These are phyloP conservation scores for Heterodera filipjevi DNA, from an alignment of 2,888 invertebrate species.

Conservation along the genomic window DNA sequence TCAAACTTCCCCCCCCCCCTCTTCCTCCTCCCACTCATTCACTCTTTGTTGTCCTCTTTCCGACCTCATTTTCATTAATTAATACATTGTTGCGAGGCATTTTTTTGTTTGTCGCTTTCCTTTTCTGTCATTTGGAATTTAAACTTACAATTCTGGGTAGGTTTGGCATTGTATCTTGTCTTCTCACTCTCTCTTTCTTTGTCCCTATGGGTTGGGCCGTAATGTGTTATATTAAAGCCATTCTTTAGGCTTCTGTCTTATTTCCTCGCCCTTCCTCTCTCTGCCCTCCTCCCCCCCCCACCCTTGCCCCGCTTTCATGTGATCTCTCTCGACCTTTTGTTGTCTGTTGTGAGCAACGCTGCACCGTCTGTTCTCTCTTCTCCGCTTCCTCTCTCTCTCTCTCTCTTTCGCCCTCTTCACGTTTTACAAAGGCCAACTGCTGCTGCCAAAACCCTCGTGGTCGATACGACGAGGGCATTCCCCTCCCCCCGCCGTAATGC, in stretches of 20 bases:
- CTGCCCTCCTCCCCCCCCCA: not conserved
- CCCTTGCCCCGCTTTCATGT: not conserved
- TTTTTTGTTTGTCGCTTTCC: no score
- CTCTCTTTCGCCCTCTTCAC: not conserved
- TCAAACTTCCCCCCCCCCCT: not conserved
- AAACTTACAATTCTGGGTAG: no score
- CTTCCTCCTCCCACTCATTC: not conserved
- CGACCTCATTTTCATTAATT: conserved; percentile 7
- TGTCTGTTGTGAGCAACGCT: not conserved
- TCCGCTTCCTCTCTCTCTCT: not conserved
- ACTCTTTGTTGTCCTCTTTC: not conserved
- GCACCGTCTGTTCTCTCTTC: not conserved
- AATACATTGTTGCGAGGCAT: not conserved
- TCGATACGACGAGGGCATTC: conserved; percentile 1
- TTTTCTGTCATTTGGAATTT: no score
- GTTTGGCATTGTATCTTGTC: no score
- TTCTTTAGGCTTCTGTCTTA: not conserved
- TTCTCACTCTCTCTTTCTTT: no score
- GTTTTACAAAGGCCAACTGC: not conserved
- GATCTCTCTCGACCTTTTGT: not conserved
- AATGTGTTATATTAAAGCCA: not conserved
- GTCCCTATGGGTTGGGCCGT: no score
- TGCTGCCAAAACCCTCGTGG: not conserved
- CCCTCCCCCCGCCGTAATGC: not conserved
- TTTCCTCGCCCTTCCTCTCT: not conserved